Percentiles rank a stretch among this genome's conserved stretches.
Conservation (phyloP, 2,113 vertebrate species). For the Accipiter cooperii region DNA sequence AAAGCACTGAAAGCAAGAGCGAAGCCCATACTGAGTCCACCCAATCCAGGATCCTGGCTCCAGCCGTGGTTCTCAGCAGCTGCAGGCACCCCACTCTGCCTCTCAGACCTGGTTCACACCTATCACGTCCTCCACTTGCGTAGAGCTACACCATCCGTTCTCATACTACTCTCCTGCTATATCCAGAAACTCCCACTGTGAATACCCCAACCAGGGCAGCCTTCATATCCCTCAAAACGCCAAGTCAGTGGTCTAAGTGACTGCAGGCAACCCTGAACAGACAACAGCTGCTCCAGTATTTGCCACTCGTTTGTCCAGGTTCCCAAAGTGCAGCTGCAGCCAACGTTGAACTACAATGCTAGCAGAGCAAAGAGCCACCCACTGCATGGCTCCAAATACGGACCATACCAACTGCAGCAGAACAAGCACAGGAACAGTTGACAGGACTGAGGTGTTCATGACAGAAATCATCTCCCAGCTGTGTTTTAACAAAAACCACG, state of each 20-base stretch:
- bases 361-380: not conserved
- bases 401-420: not conserved
- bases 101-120: not conserved
- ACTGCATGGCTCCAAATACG: not conserved
- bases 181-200: not conserved
- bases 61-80: not conserved
- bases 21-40: not conserved
- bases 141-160: not conserved
- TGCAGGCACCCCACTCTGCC: not conserved
- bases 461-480: not conserved
- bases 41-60: not conserved
- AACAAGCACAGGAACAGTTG: not conserved
- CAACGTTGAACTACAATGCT: not conserved
- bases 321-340: fast-evolving
- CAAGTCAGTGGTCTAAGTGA: not conserved
- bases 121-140: not conserved
- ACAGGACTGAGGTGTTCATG: not conserved
- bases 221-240: not conserved
- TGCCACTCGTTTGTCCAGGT: not conserved
- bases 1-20: not conserved
- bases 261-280: not conserved
- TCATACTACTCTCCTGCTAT: not conserved
- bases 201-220: not conserved
- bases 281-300: not conserved
- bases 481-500: not conserved